Percentiles rank a stretch among this genome's conserved stretches.
Evolutionary conservation across 1,140 invertebrate genomes (phyloP).

Genomic region (Leptopilina boulardi): DNA sequence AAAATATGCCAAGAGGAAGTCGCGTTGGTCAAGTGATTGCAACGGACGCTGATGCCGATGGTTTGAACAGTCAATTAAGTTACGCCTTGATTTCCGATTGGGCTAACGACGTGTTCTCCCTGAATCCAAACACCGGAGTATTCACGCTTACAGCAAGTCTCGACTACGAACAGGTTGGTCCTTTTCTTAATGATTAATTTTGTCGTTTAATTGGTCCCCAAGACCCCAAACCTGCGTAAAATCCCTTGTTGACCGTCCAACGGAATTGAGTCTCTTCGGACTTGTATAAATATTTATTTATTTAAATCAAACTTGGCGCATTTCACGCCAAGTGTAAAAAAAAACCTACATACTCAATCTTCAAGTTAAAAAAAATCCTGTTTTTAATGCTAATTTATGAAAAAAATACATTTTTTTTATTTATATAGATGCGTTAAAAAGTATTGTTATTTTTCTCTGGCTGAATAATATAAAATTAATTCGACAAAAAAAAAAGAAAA

Average conservation of each 20-base stretch:
- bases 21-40: constrained; percentile 89
- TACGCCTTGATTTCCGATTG: constrained; percentile 94
- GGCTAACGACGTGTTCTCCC: constrained; percentile 94
- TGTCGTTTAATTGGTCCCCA: constrained; percentile 21
- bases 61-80: constrained; percentile 90
- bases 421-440: neutral
- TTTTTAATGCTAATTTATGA: no score
- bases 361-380: no score
- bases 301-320: constrained; percentile 20
- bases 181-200: constrained; percentile 51
- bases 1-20: constrained; percentile 88
- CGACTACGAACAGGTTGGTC: constrained; percentile 92
- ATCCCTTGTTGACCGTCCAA: constrained; percentile 15
- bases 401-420: neutral
- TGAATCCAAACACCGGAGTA: constrained; percentile 92
- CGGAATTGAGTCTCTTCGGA: neutral
- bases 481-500: constrained; percentile 4
- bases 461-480: constrained; percentile 8
- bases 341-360: constrained; percentile 7
- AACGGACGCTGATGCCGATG: constrained; percentile 87
- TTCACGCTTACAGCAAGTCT: constrained; percentile 92
- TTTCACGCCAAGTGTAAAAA: constrained; percentile 12
- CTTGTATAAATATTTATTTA: constrained; percentile 32
- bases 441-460: neutral
- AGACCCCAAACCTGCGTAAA: constrained; percentile 2